Percentiles rank a stretch among this genome's conserved stretches.
Conservation (phyloP, 2,797 vertebrate species). For the Notamacropus eugenii region DNA sequence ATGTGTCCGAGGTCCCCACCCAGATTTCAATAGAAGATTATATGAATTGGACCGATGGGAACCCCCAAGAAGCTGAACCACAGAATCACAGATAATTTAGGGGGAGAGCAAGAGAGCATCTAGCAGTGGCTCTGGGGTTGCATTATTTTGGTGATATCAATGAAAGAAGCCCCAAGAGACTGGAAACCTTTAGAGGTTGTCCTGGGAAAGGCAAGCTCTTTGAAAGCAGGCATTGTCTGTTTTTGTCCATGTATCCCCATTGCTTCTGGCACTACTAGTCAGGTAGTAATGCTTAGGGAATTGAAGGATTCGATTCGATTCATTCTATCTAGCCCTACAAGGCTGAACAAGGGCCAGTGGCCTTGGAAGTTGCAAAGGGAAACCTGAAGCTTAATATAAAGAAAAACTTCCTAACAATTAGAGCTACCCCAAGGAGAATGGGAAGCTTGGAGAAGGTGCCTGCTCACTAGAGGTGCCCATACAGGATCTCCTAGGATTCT, state of each 20-base stretch:
- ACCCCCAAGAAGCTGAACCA: not conserved
- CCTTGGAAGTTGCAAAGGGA: not conserved
- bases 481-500: not conserved
- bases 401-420: not conserved
- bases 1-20: not conserved
- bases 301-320: not conserved
- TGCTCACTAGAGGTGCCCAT: not conserved
- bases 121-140: fast-evolving
- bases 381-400: not conserved
- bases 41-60: no score
- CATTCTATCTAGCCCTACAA: not conserved
- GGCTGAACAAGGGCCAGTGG: not conserved
- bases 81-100: not conserved
- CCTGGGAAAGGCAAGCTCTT: not conserved
- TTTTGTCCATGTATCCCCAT: not conserved
- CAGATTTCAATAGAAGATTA: not conserved
- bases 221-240: not conserved
- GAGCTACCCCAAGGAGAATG: not conserved
- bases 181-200: not conserved
- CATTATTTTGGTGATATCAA: not conserved
- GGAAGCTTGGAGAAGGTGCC: not conserved
- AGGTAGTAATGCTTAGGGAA: not conserved
- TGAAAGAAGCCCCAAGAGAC: not conserved
- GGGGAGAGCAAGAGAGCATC: not conserved
- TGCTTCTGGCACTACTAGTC: not conserved